These are phyloP conservation scores for Parambassis ranga DNA, from an alignment of 2,797 vertebrate species.

Conservation along the genomic window DNA sequence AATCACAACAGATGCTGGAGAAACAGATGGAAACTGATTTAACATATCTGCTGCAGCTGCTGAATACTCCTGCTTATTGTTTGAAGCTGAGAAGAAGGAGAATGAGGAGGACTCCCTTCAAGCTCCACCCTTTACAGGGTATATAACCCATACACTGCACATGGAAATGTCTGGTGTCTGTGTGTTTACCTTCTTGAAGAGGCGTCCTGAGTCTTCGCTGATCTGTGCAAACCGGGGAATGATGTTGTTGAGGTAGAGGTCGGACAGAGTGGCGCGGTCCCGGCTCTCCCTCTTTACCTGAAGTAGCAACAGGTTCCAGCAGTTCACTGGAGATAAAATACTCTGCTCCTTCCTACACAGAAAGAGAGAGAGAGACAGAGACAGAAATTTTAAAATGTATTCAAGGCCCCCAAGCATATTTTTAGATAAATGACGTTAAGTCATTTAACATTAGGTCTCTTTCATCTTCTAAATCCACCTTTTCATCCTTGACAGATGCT, in stretches of 20 bases:
- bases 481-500: slow-evolving; percentile 2
- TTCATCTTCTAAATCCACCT: slow-evolving; percentile 20
- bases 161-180: not conserved
- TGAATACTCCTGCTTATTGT: not conserved
- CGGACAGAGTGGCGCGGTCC: slow-evolving; percentile 96
- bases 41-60: not conserved
- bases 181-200: slow-evolving; percentile 79
- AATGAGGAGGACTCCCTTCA: not conserved
- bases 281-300: slow-evolving; percentile 98
- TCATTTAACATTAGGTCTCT: slow-evolving; percentile 1
- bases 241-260: slow-evolving; percentile 99
- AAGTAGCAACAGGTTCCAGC: slow-evolving; percentile 96
- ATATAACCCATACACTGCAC: not conserved
- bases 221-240: slow-evolving; percentile 97
- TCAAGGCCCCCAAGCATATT: not conserved
- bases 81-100: not conserved
- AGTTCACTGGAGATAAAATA: slow-evolving; percentile 93
- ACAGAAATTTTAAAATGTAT: not conserved
- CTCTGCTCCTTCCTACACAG: slow-evolving; percentile 91
- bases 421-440: slow-evolving; percentile 12
- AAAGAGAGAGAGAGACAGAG: not conserved
- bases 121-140: not conserved
- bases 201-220: slow-evolving; percentile 95
- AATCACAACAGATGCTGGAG: slow-evolving; percentile 51
- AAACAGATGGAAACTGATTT: slow-evolving; percentile 1